Evolutionary conservation across 1,140 invertebrate species (phyloP), one percentile per base, ranked within the genome.

Genomic region (Xylocopa sonorina): DNA sequence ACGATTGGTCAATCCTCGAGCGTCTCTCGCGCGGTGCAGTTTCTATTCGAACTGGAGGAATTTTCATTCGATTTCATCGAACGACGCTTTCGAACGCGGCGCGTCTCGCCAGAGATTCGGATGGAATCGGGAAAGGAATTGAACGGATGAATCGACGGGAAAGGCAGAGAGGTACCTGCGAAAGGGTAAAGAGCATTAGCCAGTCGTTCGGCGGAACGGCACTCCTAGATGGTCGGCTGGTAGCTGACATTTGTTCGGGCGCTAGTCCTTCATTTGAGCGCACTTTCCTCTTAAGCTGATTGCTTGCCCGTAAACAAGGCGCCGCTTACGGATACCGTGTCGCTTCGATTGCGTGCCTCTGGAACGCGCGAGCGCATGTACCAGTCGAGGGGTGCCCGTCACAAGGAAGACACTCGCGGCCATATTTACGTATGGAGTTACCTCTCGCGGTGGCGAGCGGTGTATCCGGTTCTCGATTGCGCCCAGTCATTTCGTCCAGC

Each of bases 251-350:
- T 76, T 80, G 78, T 67, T 66, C 63, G 67, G 53, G 50, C 63
- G 60, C 50, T 67, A 51, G 72, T 68, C 55, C 48, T 58, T 76
- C 72, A 51, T 80, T 80, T 57, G 62, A 75, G 50, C 72, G 60
- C 72, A 72, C 60, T 80, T 76, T 76, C 72, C 78, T 80, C 72
- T 80, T 80, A 80, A 75, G 72, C 72, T 78, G 76, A 78, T 78
- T 78, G 76, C 76, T 69, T 73, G 24, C 57, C 38, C 29, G 76
- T 78, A 78, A 72, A 73, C 68, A 78, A 60, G 76, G 76, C 34
- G 24, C 57, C 34, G 24, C 27, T n/a, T n/a, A n/a, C n/a, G n/a
- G 76, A 43, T 78, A 51, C 29, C 55, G 46, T 34, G 21, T 43
- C 43, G 41, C 46, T 51, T 72, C 58, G 68, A 78, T 62, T 46